Conservation (phyloP, 2,797 vertebrate genomes). For the Poecile montanus region DNA sequence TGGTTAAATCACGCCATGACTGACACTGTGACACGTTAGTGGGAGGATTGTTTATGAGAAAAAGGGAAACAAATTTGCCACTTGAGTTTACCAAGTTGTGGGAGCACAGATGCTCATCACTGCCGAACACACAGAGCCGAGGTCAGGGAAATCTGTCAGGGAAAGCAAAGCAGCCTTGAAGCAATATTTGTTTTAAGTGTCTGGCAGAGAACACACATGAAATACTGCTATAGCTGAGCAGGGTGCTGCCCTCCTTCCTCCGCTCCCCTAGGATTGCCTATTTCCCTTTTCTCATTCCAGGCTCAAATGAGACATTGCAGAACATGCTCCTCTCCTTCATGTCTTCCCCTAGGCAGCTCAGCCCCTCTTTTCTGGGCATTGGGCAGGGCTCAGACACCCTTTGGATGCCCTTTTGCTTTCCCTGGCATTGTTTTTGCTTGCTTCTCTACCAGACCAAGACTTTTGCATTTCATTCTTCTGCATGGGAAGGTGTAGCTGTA, state of each 20-base stretch:
- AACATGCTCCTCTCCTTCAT: accelerated
- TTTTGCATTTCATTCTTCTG: not conserved
- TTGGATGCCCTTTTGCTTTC: not conserved
- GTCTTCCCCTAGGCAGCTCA: not conserved
- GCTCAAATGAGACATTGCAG: not conserved
- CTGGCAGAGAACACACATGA: not conserved
- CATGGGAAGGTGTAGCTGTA: not conserved
- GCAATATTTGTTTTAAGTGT: not conserved
- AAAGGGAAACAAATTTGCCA: constrained; percentile 53
- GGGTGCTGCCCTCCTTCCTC: not conserved
- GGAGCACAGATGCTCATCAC: constrained; percentile 24
- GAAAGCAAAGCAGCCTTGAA: constrained; percentile 24
- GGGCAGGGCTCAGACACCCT: not conserved
- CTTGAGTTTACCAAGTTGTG: constrained; percentile 2
- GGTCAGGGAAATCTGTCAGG: constrained; percentile 31
- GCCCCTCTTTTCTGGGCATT: not conserved
- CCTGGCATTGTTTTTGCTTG: not conserved
- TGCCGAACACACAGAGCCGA: not conserved
- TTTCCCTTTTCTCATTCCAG: not conserved
- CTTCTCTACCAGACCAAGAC: not conserved
- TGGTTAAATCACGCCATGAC: not conserved
- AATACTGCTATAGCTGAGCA: not conserved
- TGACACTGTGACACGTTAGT: not conserved
- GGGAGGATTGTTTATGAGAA: constrained; percentile 56
- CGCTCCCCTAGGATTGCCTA: not conserved